Percentiles rank a stretch among this genome's conserved stretches.
phyloP scores from a whole-genome alignment of 2,888 invertebrate species.

The Phaonia tiefii region DNA sequence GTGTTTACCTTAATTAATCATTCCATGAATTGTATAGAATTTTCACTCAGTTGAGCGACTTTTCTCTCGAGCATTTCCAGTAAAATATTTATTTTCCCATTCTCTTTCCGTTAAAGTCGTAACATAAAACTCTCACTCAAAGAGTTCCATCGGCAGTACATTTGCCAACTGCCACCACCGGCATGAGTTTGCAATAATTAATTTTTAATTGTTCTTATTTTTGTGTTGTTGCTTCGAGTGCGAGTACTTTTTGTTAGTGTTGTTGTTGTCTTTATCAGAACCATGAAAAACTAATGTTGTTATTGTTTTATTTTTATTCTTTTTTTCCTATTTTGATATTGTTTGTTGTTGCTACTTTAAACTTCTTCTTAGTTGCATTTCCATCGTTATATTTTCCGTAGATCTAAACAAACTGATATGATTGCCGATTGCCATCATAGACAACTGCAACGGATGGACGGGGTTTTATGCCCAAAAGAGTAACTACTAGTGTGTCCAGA shows the following conservation, averaged over 20 bases:
- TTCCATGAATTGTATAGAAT: slow-evolving; percentile 1
- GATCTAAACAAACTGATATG: slow-evolving; percentile 17
- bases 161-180: background rate
- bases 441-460: too few relatives aligned
- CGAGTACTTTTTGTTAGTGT: background rate
- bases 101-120: too few relatives aligned
- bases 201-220: slow-evolving; percentile 46
- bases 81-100: too few relatives aligned
- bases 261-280: background rate
- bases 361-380: slow-evolving; percentile 28
- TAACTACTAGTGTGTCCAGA: too few relatives aligned
- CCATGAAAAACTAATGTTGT: slow-evolving; percentile 21
- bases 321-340: background rate
- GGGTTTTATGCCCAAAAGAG: too few relatives aligned
- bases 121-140: background rate
- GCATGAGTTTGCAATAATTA: slow-evolving; percentile 52
- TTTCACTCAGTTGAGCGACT: slow-evolving; percentile 22
- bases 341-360: background rate
- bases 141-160: background rate
- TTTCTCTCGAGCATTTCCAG: background rate
- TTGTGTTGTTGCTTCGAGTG: slow-evolving; percentile 4
- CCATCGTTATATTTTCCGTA: slow-evolving; percentile 10
- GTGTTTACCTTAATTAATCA: too few relatives aligned
- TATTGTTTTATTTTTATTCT: slow-evolving; percentile 16
- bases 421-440: background rate